Conservation (phyloP, 64 coral and sea anemone species). For the Exaiptasia diaphana region DNA sequence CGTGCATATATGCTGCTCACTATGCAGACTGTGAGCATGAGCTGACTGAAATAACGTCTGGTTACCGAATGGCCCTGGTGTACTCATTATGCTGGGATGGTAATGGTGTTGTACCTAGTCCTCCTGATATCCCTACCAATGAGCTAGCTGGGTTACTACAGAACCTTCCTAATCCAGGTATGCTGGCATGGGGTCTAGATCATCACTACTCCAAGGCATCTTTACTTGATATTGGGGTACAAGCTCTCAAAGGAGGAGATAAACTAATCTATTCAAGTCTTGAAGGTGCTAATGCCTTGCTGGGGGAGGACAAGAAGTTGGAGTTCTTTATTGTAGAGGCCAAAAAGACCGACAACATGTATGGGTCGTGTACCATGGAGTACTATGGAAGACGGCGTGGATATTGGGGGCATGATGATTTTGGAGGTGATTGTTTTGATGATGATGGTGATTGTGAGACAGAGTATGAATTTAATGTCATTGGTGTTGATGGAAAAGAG, state of each 20-base stretch:
- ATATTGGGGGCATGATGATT: not conserved
- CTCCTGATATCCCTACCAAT: not conserved
- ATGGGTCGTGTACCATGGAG: not conserved
- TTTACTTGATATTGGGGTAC: not conserved
- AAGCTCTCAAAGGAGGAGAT: constrained; percentile 18
- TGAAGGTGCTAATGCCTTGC: not conserved
- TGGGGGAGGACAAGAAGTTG: not conserved
- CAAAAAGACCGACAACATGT: not conserved
- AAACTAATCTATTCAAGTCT: not conserved
- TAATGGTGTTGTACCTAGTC: constrained; percentile 20
- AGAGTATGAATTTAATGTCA: not conserved
- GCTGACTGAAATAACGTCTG: not conserved
- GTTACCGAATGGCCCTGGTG: constrained; percentile 8
- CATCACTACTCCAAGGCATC: not conserved
- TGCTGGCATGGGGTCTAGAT: not conserved
- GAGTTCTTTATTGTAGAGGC: constrained; percentile 9
- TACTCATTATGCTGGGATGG: not conserved
- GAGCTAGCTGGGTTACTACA: not conserved
- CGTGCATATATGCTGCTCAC: constrained; percentile 34
- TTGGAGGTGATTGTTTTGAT: constrained; percentile 1
- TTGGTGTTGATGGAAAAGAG: not conserved
- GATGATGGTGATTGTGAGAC: constrained; percentile 1
- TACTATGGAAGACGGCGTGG: not conserved
- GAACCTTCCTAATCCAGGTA: not conserved
- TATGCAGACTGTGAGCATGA: constrained; percentile 44